phyloP scores from a whole-genome alignment of 2,888 invertebrate species.

The Drosophila cyrtoloma region DNA sequence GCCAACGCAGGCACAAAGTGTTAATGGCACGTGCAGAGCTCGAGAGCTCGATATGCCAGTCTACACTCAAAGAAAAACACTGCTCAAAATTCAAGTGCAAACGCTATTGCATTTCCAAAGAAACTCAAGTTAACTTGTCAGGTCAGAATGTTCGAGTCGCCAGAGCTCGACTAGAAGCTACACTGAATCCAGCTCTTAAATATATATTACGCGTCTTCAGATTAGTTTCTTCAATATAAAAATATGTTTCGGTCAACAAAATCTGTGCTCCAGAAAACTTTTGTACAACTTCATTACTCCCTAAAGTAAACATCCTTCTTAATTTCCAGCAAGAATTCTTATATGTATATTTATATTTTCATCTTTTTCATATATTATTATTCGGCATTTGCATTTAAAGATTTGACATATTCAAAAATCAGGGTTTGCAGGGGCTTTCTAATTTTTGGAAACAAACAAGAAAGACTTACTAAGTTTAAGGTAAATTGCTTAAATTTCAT shows the following conservation, averaged over 20 bases:
- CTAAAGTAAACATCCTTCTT: neutral
- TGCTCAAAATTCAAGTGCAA: too few species aligned
- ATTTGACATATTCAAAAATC: too few species aligned
- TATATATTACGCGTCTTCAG: neutral
- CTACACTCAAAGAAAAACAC: slow-evolving; percentile 1
- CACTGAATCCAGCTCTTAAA: neutral
- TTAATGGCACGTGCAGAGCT: slow-evolving; percentile 81
- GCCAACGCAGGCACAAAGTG: slow-evolving; percentile 64
- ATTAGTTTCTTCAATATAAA: neutral
- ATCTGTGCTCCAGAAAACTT: neutral
- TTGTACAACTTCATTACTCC: neutral
- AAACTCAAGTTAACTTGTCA: neutral
- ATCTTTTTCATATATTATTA: too few species aligned
- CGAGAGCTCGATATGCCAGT: slow-evolving; percentile 6
- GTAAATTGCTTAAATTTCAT: neutral
- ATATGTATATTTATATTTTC: too few species aligned
- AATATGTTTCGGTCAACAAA: neutral
- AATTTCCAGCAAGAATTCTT: too few species aligned
- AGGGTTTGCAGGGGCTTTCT: too few species aligned
- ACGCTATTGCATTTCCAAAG: neutral
- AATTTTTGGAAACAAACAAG: neutral
- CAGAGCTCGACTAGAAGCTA: neutral
- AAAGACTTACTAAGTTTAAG: neutral
- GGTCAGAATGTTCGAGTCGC: neutral
- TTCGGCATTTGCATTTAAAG: too few species aligned